Evolutionary conservation across 1,140 invertebrate species (phyloP), one percentile per base, ranked within the genome.

Genomic region (Drosophila virilis): DNA sequence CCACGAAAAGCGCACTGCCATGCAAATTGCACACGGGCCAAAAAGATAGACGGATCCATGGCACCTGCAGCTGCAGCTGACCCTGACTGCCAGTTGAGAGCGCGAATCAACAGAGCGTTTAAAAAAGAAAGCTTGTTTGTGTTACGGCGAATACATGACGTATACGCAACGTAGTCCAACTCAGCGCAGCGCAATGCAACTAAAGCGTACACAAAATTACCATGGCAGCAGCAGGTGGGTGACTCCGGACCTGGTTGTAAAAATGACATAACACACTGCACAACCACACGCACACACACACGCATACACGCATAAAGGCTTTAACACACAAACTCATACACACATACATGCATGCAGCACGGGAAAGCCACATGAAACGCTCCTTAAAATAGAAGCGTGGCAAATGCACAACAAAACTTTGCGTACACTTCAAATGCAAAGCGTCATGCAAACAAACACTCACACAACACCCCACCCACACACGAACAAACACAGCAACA

Each of bases 1-100:
- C 77, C 58, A 72, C 60, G 67, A 82, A 85, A 86, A 82, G 82
- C 79, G 76, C 82, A 86, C 71, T 61, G 76, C 77, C 74, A 74
- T 67, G 74, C 69, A 75, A 79, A 80, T 80, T 80, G 72, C 50
- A 66, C 17, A 17, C 17, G 17, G 55, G 15, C 0, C 45, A 28
- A 50, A 33, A 1, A 54, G 38, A 22, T 22, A 28, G 22, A 28
- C 22, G 22, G 22, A 28, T 28, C 22, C 22, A 28, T 28, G 22
- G 22, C 22, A 28, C 4, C 22, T 33, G 66, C 52, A 28, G 22
- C 4, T 33, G 66, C 52, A 46, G 9, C 38, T 59, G 62, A 57
- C 22, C 38, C 46, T 42, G 17, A 37, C 33, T 37, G 50, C 50
- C 9, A 37, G 52, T 17, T 66, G 50, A 15, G 15, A 57, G 28